These are phyloP conservation scores for Bubalus kerabau DNA, from an alignment of 2,113 vertebrate genomes.

Conservation along the genomic window DNA sequence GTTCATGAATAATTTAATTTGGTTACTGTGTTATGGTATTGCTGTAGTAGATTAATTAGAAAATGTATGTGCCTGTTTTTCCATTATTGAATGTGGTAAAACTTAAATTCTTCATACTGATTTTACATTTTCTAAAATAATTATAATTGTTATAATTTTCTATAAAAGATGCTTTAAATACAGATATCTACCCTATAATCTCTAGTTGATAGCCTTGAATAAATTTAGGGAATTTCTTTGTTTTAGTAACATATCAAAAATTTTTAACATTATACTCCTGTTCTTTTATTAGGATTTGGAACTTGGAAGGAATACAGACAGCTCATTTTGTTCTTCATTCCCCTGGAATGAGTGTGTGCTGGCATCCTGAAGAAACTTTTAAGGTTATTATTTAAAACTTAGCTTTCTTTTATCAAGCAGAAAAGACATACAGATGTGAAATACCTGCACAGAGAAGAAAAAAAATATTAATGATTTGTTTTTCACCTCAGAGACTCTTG, in stretches of 20 bases:
- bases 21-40: neutral
- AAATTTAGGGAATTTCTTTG: neutral
- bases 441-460: neutral
- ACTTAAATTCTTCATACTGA: neutral
- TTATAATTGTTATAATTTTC: neutral
- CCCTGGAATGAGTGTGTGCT: conserved; percentile 95
- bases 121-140: neutral
- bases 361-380: conserved; percentile 94
- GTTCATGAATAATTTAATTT: conserved; percentile 17
- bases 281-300: conserved; percentile 87
- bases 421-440: neutral
- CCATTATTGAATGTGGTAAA: neutral
- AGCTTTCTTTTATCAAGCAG: conserved; percentile 38
- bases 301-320: conserved; percentile 90
- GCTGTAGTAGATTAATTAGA: neutral
- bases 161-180: neutral
- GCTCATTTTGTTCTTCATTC: conserved; percentile 89
- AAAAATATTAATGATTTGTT: neutral
- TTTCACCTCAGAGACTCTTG: neutral
- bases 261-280: conserved; percentile 15
- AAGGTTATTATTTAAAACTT: conserved; percentile 83
- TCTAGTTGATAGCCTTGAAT: conserved; percentile 4
- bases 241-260: conserved; percentile 42
- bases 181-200: neutral
- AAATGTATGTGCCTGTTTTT: neutral